Evolutionary conservation across 2,888 invertebrate genomes (phyloP).

Genomic region (Dioctria linearis): DNA sequence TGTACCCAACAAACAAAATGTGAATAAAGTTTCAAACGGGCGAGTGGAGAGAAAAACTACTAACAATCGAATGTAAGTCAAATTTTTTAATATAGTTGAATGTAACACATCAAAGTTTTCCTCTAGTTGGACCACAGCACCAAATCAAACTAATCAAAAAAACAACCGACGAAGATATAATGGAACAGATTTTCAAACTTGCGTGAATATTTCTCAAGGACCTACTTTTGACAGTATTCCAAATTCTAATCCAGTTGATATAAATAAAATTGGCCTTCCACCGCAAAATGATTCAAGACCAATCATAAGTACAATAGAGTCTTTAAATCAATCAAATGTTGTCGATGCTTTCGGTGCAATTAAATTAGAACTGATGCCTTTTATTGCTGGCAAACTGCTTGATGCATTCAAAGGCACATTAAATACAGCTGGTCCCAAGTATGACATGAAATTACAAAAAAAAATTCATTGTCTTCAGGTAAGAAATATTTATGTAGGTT

Average conservation of each 20-base stretch:
- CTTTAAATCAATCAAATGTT: not conserved
- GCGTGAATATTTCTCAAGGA: too few relatives aligned
- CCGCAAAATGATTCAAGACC: not conserved
- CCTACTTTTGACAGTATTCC: not conserved
- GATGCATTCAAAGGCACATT: not conserved
- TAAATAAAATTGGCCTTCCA: not conserved
- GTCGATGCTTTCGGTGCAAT: slow-evolving; percentile 10
- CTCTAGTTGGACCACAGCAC: too few relatives aligned
- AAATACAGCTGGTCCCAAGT: slow-evolving; percentile 61
- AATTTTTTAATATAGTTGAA: too few relatives aligned
- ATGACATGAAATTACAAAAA: slow-evolving; percentile 64
- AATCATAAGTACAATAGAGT: not conserved
- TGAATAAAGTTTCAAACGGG: not conserved
- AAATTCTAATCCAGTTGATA: not conserved
- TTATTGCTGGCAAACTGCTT: slow-evolving; percentile 14
- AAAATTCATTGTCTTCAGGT: slow-evolving; percentile 65
- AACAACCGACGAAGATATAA: too few relatives aligned
- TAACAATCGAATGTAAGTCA: too few relatives aligned
- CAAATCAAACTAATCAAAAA: too few relatives aligned
- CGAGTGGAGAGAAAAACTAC: not conserved
- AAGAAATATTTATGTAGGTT: slow-evolving; percentile 10
- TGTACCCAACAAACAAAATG: not conserved
- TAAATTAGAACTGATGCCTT: slow-evolving; percentile 34
- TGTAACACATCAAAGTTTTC: too few relatives aligned
- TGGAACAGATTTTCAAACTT: too few relatives aligned